Conservation (phyloP, 2,888 invertebrate genomes). For the Lathronympha strigana region DNA sequence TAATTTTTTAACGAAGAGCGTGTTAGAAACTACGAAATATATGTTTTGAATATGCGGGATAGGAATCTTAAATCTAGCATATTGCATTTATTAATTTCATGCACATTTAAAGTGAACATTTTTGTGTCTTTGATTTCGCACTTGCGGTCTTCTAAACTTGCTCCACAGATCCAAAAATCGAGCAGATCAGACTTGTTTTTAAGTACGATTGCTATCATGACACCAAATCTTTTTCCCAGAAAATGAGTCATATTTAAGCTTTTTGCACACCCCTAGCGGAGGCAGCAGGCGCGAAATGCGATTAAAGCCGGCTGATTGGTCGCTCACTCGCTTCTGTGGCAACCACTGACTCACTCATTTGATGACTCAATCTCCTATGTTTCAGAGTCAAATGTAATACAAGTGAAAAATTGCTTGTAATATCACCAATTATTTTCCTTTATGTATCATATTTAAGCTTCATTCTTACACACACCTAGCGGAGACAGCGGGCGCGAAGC, state of each 20-base stretch:
- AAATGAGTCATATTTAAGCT: not conserved
- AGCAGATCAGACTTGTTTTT: too few relatives aligned
- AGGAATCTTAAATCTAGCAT: too few relatives aligned
- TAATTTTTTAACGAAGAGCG: too few relatives aligned
- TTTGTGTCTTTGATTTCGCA: too few relatives aligned
- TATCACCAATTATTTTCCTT: too few relatives aligned
- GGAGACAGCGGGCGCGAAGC: slow-evolving; percentile 54
- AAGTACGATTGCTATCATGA: too few relatives aligned
- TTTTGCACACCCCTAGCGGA: slow-evolving; percentile 29
- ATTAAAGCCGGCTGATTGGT: slow-evolving; percentile 66
- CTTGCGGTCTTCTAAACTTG: too few relatives aligned
- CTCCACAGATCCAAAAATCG: too few relatives aligned
- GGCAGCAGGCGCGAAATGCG: slow-evolving; percentile 56
- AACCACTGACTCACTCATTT: slow-evolving; percentile 33
- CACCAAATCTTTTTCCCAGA: not conserved
- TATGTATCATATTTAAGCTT: not conserved
- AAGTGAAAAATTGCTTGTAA: not conserved
- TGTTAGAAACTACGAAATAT: too few relatives aligned
- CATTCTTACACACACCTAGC: slow-evolving; percentile 25
- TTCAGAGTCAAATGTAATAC: slow-evolving; percentile 1
- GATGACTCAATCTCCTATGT: slow-evolving; percentile 18
- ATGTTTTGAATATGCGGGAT: too few relatives aligned
- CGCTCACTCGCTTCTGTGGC: slow-evolving; percentile 41
- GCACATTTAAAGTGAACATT: too few relatives aligned
- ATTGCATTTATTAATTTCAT: too few relatives aligned